Conservation (phyloP, 2,797 vertebrate species). For the Furcifer pardalis region DNA sequence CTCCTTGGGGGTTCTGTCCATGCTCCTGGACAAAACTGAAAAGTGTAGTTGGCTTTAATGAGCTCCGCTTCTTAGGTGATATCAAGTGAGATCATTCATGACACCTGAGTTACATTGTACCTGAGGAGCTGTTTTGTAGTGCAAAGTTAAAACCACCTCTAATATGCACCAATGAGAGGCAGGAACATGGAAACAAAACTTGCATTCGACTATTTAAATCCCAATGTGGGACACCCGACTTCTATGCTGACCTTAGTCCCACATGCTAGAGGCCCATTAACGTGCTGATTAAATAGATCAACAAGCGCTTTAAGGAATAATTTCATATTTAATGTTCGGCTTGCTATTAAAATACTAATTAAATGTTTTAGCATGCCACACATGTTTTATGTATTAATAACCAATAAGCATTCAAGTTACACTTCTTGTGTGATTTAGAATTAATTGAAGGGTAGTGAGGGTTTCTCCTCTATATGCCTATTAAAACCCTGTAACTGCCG, state of each 20-base stretch:
- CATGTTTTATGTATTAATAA: slow-evolving; percentile 67
- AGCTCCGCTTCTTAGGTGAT: too few species aligned
- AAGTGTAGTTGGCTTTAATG: too few species aligned
- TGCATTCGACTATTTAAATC: background rate
- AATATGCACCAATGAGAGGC: accelerated
- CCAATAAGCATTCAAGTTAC: slow-evolving; percentile 64
- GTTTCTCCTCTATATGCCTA: slow-evolving; percentile 66
- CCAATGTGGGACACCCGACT: slow-evolving; percentile 24
- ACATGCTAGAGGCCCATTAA: slow-evolving; percentile 19
- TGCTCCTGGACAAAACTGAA: too few species aligned
- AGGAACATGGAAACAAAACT: background rate
- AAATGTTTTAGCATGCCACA: slow-evolving; percentile 59
- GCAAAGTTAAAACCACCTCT: background rate
- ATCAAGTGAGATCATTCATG: background rate
- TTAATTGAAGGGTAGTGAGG: slow-evolving; percentile 63
- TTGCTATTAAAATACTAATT: slow-evolving; percentile 59
- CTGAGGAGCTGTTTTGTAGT: background rate
- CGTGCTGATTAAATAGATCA: slow-evolving; percentile 52
- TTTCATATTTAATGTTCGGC: slow-evolving; percentile 64
- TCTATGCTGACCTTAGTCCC: background rate
- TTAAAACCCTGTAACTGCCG: slow-evolving; percentile 66
- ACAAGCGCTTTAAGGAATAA: slow-evolving; percentile 51
- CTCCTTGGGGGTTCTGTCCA: too few species aligned
- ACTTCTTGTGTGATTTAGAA: slow-evolving; percentile 66
- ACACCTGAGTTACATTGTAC: background rate